Percentiles rank a stretch among this genome's conserved stretches.
Conservation (phyloP, 1,140 invertebrate genomes). For the Eumeta japonica region DNA sequence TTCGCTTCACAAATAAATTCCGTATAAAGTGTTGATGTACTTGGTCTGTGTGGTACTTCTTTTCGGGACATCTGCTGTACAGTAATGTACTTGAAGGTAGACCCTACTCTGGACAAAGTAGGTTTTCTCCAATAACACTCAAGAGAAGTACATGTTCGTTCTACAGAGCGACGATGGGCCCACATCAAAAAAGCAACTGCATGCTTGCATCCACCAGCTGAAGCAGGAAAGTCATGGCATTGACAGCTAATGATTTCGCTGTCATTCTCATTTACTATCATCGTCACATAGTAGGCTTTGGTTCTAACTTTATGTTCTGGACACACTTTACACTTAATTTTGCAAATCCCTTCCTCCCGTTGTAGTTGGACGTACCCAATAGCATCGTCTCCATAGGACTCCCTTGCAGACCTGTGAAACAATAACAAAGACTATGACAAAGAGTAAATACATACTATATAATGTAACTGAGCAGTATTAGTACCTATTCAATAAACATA, state of each 20-base stretch:
- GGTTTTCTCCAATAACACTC: conserved; percentile 35
- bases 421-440: no score
- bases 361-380: no score
- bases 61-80: no score
- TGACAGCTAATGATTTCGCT: conserved; percentile 9
- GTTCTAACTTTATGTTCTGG: conserved; percentile 23
- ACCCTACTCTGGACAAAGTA: no score
- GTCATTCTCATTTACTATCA: conserved; percentile 13
- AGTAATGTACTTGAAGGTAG: no score
- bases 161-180: conserved; percentile 30
- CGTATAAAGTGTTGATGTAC: no score
- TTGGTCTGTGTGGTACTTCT: conserved; percentile 7
- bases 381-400: no score
- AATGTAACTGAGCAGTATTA: no score
- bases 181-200: no score
- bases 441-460: no score
- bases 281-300: conserved; percentile 6
- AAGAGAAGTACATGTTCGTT: conserved; percentile 24
- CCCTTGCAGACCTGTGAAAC: conserved; percentile 12
- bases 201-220: conserved; percentile 16
- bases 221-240: conserved; percentile 15
- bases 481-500: no score
- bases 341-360: conserved; percentile 11
- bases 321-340: conserved; percentile 15
- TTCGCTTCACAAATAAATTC: conserved; percentile 13